Evolutionary conservation across 2,113 vertebrate species (phyloP).

Genomic region (Electrona antarctica): DNA sequence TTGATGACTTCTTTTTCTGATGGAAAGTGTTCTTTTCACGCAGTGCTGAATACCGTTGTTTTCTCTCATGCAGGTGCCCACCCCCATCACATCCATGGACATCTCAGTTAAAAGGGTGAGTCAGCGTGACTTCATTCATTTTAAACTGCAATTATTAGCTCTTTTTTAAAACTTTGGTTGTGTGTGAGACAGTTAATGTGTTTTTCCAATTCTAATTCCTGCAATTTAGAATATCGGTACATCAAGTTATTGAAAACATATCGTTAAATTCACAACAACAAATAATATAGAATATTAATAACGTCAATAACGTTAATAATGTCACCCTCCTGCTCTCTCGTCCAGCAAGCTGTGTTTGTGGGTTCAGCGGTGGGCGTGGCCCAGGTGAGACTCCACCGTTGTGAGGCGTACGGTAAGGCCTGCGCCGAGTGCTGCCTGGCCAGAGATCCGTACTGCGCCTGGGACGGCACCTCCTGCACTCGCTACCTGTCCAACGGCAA

Average conservation of each 20-base stretch:
- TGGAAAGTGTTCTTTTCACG: not conserved
- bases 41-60: not conserved
- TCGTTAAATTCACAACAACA: too few species aligned
- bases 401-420: conserved; percentile 87
- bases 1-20: not conserved
- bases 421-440: conserved; percentile 95
- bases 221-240: too few species aligned
- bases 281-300: too few species aligned
- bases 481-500: conserved; percentile 75
- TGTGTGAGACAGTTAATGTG: too few species aligned
- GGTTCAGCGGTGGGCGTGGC: conserved; percentile 86
- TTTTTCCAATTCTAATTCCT: too few species aligned
- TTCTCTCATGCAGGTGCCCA: conserved; percentile 77
- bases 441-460: conserved; percentile 92
- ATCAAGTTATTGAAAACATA: too few species aligned
- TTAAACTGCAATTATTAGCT: too few species aligned
- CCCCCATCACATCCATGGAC: conserved; percentile 90
- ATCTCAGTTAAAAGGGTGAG: conserved; percentile 94
- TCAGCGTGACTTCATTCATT: not conserved
- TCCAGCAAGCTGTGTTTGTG: conserved; percentile 88
- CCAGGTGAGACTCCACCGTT: conserved; percentile 87
- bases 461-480: conserved; percentile 87
- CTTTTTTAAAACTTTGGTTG: not conserved
- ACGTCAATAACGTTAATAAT: too few species aligned
- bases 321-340: not conserved